Conservation (phyloP, 1,140 invertebrate species). For the Elysia chlorotica region DNA sequence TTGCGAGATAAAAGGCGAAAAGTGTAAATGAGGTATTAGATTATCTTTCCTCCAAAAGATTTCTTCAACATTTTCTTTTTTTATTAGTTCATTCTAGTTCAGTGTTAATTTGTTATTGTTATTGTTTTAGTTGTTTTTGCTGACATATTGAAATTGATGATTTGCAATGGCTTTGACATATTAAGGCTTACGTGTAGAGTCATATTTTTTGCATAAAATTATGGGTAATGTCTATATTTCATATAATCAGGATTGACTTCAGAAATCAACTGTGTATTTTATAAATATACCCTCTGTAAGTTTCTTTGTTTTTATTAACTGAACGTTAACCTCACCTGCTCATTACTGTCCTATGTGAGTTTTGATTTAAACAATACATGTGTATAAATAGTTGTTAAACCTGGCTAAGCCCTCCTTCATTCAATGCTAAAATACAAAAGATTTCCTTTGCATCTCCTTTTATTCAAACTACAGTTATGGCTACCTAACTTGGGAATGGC, state of each 20-base stretch:
- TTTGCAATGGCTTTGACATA: background rate
- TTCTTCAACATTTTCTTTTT: background rate
- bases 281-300: too few species aligned
- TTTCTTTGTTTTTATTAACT: too few species aligned
- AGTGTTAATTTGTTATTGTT: background rate
- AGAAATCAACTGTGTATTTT: too few species aligned
- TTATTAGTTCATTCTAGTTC: background rate
- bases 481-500: conserved; percentile 92
- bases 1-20: background rate
- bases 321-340: too few species aligned
- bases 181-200: background rate
- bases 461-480: conserved; percentile 70
- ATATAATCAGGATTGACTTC: background rate
- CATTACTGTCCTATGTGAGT: too few species aligned
- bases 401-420: too few species aligned
- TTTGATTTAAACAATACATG: too few species aligned
- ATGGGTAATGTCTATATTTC: background rate
- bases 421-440: too few species aligned
- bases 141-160: background rate
- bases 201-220: background rate
- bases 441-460: background rate
- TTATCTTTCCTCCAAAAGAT: background rate
- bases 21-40: background rate
- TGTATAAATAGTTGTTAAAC: too few species aligned
- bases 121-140: background rate